Evolutionary conservation across 2,888 invertebrate species (phyloP), one percentile per base, ranked within the genome.

Genomic region (Tenthredo scrophulariae): DNA sequence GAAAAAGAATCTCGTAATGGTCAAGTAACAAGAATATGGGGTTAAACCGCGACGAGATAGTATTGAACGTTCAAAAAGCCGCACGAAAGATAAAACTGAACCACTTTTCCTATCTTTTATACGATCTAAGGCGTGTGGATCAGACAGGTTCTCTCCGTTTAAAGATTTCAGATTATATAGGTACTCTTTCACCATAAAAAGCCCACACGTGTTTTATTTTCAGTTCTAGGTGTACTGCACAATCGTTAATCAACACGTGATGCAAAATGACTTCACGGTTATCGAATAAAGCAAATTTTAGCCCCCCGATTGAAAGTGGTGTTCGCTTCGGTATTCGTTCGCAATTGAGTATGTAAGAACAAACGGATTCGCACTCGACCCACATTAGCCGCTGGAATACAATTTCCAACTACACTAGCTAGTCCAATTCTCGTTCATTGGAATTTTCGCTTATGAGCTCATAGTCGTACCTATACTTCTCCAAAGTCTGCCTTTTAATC

Each of bases 21-120:
- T 82, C 65, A 62, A 82, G 82, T 43, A 43, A 26, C 43, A 33
- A 65, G 62, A 46, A 82, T 43, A 65, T 33, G 79, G 79, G 33
- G 33, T 58, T 15, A 79, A 79, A 65, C 65, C 82, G 29, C 82
- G 26, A 26, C 10, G 82, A 65, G 82, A 82, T 62, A 79, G n/a
- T 58, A 79, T 50, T 33, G 77, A 77, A 50, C 54, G 77, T 26
- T 77, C 33, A n/a, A 77, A 33, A 77, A 77, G 7, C 43, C 54
- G 7, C 22, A 37, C 37, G 10, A 54, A 54, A 54, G 43, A 77
- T 54, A 77, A 54, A 77, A 33, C 77, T 46, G 43, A 54, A 77
- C 77, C 50, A 29, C 29, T 54, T 77, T 54, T 77, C 1, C 54
- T 18, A 29, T 54, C 54, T 26, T 77, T 77, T 77, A n/a, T 29